phyloP scores from a whole-genome alignment of 1,140 invertebrate genomes.

The Drusus annulatus region DNA sequence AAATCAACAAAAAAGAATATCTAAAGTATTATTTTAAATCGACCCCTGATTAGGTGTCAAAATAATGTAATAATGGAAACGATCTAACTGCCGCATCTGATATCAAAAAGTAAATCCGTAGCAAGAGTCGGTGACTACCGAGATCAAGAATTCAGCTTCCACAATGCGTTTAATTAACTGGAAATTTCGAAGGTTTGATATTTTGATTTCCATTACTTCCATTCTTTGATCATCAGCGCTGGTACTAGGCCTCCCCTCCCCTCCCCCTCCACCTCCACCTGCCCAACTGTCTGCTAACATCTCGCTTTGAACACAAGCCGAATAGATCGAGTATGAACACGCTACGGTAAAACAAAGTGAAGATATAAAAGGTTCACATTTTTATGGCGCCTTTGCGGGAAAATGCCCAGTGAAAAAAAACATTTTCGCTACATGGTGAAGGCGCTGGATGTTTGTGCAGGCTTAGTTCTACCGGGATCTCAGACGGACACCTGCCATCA shows the following conservation, averaged over 20 bases:
- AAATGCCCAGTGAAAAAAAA: not conserved
- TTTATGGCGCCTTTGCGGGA: not conserved
- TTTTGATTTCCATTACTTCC: slow-evolving; percentile 47
- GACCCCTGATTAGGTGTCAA: too few relatives aligned
- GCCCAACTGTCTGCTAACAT: not conserved
- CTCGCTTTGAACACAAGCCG: slow-evolving; percentile 4
- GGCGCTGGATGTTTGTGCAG: not conserved
- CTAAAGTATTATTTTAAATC: too few relatives aligned
- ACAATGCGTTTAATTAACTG: slow-evolving; percentile 50
- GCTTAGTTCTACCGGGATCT: slow-evolving; percentile 4
- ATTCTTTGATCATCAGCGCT: slow-evolving; percentile 20
- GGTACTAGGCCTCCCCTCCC: not conserved
- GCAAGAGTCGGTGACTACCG: not conserved
- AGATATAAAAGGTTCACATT: slow-evolving; percentile 2
- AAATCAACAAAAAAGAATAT: too few relatives aligned
- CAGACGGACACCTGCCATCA: slow-evolving; percentile 47
- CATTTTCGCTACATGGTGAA: not conserved
- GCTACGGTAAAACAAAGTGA: not conserved
- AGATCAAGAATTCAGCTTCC: not conserved
- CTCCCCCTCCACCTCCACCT: not conserved
- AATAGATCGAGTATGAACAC: not conserved
- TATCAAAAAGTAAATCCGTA: not conserved
- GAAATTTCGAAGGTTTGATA: slow-evolving; percentile 44
- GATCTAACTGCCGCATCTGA: not conserved
- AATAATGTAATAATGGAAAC: too few relatives aligned